Base-by-base conservation (phyloP, 2,797 vertebrate genomes). In the Propithecus perrieri region DNA sequence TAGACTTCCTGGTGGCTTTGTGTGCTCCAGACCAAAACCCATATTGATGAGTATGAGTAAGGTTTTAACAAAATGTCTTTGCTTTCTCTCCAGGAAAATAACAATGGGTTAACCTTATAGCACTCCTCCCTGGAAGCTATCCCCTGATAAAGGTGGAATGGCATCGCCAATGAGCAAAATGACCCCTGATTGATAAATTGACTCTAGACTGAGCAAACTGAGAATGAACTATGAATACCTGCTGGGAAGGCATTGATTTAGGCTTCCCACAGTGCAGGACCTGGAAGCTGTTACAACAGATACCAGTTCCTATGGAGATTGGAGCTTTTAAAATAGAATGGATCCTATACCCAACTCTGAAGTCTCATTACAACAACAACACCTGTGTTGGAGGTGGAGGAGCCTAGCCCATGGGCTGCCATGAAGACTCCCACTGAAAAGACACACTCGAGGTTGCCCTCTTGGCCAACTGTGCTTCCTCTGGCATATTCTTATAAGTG, bases 371-470 rank as follows among this genome's bases (percentile, higher is more conserved):
- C 15, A 41, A 63, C 33, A 41, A 63, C 33, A 75, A 15, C 6
- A 61, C 11, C 13, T 43, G 26, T 46, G 15, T 35, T 78, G 35
- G 20, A 35, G 22, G 6, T 24, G 9, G 28, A 83, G 14, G 28
- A 91, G 9, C 14, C 35, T 28, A 7, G 13, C 4, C 53, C 79
- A 12, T 41, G 7, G 18, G 55, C 24, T 69, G 5, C n/a, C 14
- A 2, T 7, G 28, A 35, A 78, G 35, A 33, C 5, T 35, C 4
- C 17, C 1, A 17, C 35, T 59, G 22, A 85, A 63, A 33, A 76
- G 20, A 43, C 5, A 7, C 3, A 0, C 11, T 33, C 3, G 2
- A 4, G 5, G 7, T 8, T 26, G 7, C n/a, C 48, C 7, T 55
- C 13, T 30, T 41, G 35, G 11, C 28, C n/a, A 76, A 12, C 7